Evolutionary conservation across 2,888 invertebrate genomes (phyloP).

Genomic region (Zootermopsis nevadensis): DNA sequence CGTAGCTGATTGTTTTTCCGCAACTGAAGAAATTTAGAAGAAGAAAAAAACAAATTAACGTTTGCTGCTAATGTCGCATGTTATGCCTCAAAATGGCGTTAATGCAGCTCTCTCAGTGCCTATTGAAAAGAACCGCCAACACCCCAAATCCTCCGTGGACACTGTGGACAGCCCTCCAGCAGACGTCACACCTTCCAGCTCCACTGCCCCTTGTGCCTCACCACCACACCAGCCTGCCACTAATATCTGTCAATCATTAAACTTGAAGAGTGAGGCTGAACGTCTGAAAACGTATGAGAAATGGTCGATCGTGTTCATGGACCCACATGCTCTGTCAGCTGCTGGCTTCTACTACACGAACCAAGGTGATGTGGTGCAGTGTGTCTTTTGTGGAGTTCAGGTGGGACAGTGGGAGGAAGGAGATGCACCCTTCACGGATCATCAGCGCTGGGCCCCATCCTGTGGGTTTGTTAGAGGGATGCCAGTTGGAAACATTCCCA

Average conservation of each 20-base stretch:
- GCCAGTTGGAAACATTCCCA: constrained; percentile 74
- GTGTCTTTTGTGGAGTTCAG: constrained; percentile 83
- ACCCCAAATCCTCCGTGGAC: background rate
- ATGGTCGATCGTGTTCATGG: constrained; percentile 76
- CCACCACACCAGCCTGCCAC: background rate
- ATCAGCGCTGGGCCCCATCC: constrained; percentile 81
- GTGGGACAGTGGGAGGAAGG: constrained; percentile 84
- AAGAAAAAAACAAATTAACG: background rate
- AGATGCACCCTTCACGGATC: constrained; percentile 86
- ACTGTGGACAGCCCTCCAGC: background rate
- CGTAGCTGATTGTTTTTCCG: background rate
- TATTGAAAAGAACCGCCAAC: background rate
- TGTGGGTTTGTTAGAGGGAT: constrained; percentile 80
- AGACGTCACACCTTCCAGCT: background rate
- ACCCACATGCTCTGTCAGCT: constrained; percentile 74
- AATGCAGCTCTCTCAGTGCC: background rate
- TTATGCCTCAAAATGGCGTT: background rate
- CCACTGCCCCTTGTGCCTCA: background rate
- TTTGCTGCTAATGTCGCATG: too few relatives aligned
- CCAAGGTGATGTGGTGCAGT: constrained; percentile 80
- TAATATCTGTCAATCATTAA: background rate
- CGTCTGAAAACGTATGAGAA: constrained; percentile 73
- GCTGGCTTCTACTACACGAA: constrained; percentile 87
- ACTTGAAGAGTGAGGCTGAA: constrained; percentile 65
- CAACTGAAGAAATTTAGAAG: constrained; percentile 3